Conservation (phyloP, 2,113 vertebrate species). For the Gobio gobio region DNA sequence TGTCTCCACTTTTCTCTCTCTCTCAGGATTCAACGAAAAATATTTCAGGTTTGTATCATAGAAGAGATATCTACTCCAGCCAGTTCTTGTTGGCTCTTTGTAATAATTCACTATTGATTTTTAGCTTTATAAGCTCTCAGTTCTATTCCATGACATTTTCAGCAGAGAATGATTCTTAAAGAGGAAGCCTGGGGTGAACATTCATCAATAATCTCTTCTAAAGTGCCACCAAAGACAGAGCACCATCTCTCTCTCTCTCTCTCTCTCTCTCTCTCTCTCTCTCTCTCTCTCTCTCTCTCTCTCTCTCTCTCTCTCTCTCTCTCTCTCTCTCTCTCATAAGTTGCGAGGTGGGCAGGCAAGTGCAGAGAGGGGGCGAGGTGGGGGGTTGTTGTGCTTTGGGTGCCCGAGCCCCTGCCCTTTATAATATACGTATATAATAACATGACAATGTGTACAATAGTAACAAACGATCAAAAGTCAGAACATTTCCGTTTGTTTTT, state of each 20-base stretch:
- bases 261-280: no score
- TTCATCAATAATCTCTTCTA: conserved; percentile 57
- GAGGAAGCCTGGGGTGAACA: conserved; percentile 58
- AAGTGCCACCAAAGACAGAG: conserved; percentile 3
- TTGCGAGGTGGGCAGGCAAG: no score
- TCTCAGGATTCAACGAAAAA: conserved; percentile 1
- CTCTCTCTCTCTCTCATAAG: no score
- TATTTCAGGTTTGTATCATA: conserved; percentile 26
- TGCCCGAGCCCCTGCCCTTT: no score
- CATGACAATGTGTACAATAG: no score
- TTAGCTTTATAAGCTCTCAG: conserved; percentile 51
- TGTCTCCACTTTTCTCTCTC: neutral
- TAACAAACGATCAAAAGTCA: no score
- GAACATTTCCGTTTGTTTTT: no score
- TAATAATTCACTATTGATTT: conserved; percentile 69
- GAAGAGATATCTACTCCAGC: conserved; percentile 20
- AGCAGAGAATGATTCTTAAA: conserved; percentile 62
- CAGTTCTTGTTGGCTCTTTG: conserved; percentile 55
- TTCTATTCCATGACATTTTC: conserved; percentile 68
- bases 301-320: no score
- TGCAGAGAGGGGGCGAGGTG: no score
- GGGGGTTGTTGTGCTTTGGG: no score
- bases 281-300: no score
- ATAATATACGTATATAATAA: no score
- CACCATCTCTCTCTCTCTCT: neutral